Evolutionary conservation across 2,888 invertebrate genomes (phyloP).

Genomic region (Carcina quercana): DNA sequence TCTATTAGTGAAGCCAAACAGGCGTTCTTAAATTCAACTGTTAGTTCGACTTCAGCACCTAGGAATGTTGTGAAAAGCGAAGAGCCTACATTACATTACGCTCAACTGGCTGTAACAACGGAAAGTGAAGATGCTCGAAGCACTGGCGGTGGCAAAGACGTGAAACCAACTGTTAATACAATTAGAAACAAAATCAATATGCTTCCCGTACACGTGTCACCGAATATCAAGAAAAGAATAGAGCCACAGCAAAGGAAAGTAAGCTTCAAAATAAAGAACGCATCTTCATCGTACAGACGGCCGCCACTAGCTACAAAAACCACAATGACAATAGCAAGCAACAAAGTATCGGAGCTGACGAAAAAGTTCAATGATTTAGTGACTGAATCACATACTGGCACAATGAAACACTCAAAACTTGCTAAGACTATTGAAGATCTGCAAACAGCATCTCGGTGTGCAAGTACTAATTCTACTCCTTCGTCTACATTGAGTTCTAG

Average conservation of each 20-base stretch:
- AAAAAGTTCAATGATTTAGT: constrained; percentile 81
- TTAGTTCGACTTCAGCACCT: constrained; percentile 23
- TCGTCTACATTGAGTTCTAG: constrained; percentile 62
- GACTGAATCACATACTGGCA: constrained; percentile 46
- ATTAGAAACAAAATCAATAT: constrained; percentile 29
- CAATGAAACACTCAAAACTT: constrained; percentile 72
- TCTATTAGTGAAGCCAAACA: constrained; percentile 55
- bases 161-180: constrained; percentile 19
- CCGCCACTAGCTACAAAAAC: constrained; percentile 52
- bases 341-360: constrained; percentile 79
- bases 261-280: constrained; percentile 76
- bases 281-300: constrained; percentile 57
- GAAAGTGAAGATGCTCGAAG: constrained; percentile 61
- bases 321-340: constrained; percentile 66
- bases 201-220: constrained; percentile 27
- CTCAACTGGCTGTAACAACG: constrained; percentile 56
- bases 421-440: constrained; percentile 67
- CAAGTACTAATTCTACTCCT: constrained; percentile 60
- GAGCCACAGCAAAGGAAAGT: constrained; percentile 70
- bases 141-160: constrained; percentile 55
- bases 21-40: constrained; percentile 55
- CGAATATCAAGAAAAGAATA: constrained; percentile 38
- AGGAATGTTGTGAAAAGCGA: constrained; percentile 23
- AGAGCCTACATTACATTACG: constrained; percentile 49
- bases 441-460: constrained; percentile 38